Evolutionary conservation across 2,888 invertebrate genomes (phyloP), one percentile per base, ranked within the genome.

Genomic region (Heliconius aoede): DNA sequence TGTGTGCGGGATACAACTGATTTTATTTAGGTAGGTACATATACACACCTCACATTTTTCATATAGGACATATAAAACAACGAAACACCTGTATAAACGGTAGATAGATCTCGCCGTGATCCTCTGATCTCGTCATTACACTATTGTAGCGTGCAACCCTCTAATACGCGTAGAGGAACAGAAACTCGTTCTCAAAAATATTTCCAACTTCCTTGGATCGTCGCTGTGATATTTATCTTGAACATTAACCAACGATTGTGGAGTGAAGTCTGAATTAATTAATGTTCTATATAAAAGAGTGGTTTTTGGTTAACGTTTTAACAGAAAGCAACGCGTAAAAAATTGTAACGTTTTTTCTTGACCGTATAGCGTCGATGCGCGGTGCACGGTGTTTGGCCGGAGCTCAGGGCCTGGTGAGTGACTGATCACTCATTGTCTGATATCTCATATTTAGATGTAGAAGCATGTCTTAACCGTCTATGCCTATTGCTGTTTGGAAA

Each of bases 111-210:
- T 83, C 82, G 82, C 83, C 81, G 83, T 82, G 82, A 82, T 85
- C 80, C 78, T 76, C 77, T 73, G 74, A 69, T 79, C 76, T 78
- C 77, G 80, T 89, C 90, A 90, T 90, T 89, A 88, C 87, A 85
- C 83, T 80, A 87, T 88, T 89, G 88, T 89, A 79, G 62, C 76
- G 76, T 71, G 69, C 75, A 78, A 65, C 75, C 74, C 73, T 78
- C 76, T 81, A 78, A 78, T 69, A 73, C 68, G 77, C 80, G 77
- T 80, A 78, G 76, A 80, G 69, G 75, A 69, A 71, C 51, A 69
- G 32, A 64, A 79, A 79, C 76, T 74, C 60, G 78, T 79, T 76
- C 69, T 51, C 46, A 51, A 28, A 74, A 68, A 74, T 55, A 55
- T 36, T 40, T 77, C 74, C n/a, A 68, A 74, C 36, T 51, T 64